A percentile compares a stretch with the other conserved stretches of the same genome.
phyloP scores from a whole-genome alignment of 2,888 invertebrate species.

The Synanthedon andrenaeformis region DNA sequence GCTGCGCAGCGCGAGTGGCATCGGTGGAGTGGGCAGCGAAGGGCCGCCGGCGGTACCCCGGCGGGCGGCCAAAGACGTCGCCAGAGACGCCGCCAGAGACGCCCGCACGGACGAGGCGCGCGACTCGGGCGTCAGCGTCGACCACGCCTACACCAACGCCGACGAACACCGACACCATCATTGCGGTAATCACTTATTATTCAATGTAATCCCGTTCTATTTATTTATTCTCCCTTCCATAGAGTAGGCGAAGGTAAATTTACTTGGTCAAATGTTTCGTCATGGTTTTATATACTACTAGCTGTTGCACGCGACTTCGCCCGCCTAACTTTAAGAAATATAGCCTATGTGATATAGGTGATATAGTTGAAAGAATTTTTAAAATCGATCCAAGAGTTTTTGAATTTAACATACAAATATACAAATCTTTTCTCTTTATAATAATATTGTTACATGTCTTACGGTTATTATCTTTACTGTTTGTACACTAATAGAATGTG shows the following conservation, averaged over 20 bases:
- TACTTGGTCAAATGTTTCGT: slow-evolving; percentile 10
- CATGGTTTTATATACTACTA: background rate
- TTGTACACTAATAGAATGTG: no score
- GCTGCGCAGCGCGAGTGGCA: slow-evolving; percentile 46
- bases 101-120: slow-evolving; percentile 56
- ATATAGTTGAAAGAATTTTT: no score
- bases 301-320: no score
- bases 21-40: slow-evolving; percentile 47
- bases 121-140: slow-evolving; percentile 51
- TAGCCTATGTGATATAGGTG: no score
- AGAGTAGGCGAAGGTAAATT: no score
- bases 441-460: no score
- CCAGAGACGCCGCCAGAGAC: slow-evolving; percentile 49
- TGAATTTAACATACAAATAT: no score
- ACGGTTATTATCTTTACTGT: no score
- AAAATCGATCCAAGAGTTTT: no score
- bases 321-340: no score
- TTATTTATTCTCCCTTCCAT: no score
- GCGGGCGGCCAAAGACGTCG: slow-evolving; percentile 14
- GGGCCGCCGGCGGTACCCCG: slow-evolving; percentile 5
- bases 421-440: no score
- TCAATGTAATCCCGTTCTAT: slow-evolving; percentile 5
- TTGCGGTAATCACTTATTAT: slow-evolving; percentile 7
- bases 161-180: slow-evolving; percentile 34
- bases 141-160: slow-evolving; percentile 41